phyloP scores from a whole-genome alignment of 2,113 vertebrate genomes.

The Parotia lawesii region DNA sequence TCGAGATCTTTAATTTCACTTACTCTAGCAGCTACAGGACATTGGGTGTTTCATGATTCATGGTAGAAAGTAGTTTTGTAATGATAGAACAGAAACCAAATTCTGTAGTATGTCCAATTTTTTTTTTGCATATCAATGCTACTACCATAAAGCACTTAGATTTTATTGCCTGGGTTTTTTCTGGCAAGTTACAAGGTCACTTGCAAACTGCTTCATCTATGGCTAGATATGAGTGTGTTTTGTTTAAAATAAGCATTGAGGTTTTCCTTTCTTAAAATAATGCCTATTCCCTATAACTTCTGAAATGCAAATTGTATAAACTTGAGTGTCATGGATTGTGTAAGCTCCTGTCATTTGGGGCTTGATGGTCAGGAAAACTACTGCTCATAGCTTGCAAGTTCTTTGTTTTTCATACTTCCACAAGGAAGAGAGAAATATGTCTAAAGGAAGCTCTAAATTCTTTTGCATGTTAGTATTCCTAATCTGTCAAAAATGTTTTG shows the following conservation, averaged over 20 bases:
- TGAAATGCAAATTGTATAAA: not conserved
- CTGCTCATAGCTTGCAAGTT: not conserved
- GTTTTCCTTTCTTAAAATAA: not conserved
- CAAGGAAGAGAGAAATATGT: not conserved
- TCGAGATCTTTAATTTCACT: not conserved
- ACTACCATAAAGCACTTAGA: not conserved
- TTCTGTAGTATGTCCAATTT: not conserved
- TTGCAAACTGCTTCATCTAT: not conserved
- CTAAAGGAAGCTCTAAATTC: not conserved
- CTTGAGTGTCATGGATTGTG: not conserved
- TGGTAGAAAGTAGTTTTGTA: not conserved
- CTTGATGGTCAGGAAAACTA: not conserved
- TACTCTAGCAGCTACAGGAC: not conserved
- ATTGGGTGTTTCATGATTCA: not conserved
- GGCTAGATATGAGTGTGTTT: not conserved
- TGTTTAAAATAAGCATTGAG: not conserved
- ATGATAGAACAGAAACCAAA: not conserved
- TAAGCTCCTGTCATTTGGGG: not conserved
- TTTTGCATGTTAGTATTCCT: not conserved
- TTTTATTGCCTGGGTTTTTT: not conserved
- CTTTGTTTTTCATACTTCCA: not conserved
- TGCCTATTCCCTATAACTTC: not conserved
- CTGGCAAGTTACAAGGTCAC: not conserved
- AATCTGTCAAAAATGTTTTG: not conserved
- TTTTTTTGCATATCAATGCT: not conserved